These are phyloP conservation scores for Neoitamus cyanurus DNA, from an alignment of 2,888 invertebrate genomes.

Conservation along the genomic window DNA sequence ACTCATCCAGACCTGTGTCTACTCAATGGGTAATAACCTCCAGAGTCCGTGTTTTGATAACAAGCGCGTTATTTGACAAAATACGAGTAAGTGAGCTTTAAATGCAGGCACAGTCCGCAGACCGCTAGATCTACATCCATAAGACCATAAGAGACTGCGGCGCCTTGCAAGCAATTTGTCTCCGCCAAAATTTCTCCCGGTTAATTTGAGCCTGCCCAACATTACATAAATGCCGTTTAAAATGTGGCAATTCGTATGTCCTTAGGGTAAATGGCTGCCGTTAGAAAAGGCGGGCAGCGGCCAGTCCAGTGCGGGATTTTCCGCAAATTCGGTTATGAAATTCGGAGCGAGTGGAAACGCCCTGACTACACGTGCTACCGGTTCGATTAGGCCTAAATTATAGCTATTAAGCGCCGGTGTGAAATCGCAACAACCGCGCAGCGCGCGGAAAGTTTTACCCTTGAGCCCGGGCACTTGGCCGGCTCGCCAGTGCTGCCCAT, in stretches of 20 bases:
- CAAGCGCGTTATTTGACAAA: too few relatives aligned
- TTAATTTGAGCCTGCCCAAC: background rate
- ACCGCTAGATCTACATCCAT: too few relatives aligned
- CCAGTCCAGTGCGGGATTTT: background rate
- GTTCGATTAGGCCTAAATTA: constrained; percentile 12
- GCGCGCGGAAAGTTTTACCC: background rate
- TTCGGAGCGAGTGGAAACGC: background rate
- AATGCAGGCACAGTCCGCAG: too few relatives aligned
- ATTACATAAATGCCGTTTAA: background rate
- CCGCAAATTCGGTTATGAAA: background rate
- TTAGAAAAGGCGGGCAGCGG: background rate
- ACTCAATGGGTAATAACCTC: too few relatives aligned
- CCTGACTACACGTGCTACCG: background rate
- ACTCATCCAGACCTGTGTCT: too few relatives aligned
- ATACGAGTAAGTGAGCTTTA: too few relatives aligned
- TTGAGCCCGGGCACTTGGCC: background rate
- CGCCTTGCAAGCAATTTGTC: background rate
- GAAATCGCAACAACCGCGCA: constrained; percentile 8
- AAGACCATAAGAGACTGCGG: background rate
- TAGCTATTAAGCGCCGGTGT: background rate
- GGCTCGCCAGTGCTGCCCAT: background rate
- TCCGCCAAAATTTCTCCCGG: background rate
- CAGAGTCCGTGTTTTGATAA: too few relatives aligned
- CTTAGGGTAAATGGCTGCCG: background rate
- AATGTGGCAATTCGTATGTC: background rate